Conservation (phyloP, 2,113 vertebrate species). For the Copsychus sechellarum region DNA sequence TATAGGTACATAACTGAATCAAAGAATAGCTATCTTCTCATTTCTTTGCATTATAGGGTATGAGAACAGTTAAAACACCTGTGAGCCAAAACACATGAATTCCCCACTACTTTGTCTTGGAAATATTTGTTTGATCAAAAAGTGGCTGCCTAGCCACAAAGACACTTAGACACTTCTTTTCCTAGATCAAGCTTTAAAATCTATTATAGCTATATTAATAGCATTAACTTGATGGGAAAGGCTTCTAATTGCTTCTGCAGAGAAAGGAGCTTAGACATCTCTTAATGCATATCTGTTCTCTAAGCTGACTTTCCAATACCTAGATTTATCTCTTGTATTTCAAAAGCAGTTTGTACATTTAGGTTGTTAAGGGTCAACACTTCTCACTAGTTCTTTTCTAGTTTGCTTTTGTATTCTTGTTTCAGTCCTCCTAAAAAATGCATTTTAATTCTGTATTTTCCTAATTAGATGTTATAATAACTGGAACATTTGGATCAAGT, state of each 20-base stretch:
- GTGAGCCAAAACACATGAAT: rapidly evolving
- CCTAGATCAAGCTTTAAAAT: not conserved
- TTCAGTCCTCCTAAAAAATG: not conserved
- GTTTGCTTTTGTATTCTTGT: not conserved
- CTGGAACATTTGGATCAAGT: not conserved
- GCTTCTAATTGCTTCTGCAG: not conserved
- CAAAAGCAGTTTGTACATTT: not conserved
- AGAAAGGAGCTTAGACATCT: not conserved
- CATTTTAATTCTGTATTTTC: not conserved
- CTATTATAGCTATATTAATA: not conserved
- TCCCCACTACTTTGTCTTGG: not conserved
- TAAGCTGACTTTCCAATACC: not conserved
- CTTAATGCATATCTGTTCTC: not conserved
- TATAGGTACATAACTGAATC: not conserved
- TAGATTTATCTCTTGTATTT: not conserved
- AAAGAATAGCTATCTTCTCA: not conserved
- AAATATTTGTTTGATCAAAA: not conserved
- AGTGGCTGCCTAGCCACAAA: not conserved
- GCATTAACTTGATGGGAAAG: not conserved
- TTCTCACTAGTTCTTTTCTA: not conserved
- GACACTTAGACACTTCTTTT: not conserved
- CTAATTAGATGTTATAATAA: not conserved
- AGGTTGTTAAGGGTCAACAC: not conserved
- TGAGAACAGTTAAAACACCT: not conserved
- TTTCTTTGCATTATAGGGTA: not conserved